Base-by-base conservation (phyloP, 2,888 invertebrate genomes). In the Ochropleura leucogaster region DNA sequence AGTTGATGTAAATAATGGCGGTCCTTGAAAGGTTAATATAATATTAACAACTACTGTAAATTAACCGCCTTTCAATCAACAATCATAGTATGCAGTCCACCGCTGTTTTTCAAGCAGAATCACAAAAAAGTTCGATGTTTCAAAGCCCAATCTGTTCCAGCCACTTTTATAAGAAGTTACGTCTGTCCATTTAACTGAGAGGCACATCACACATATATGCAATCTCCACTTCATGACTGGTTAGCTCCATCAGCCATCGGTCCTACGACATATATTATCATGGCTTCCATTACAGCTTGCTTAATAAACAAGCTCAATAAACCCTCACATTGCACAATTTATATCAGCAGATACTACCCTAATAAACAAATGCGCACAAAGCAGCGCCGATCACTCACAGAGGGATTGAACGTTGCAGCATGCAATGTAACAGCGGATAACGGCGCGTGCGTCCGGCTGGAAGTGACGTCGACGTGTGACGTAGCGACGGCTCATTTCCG, bases 381-480 rank as follows among this genome's bases (percentile, higher is more conserved):
- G 72, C 62, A 63, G 51, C 14, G 16, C 66, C 66, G 66, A 83
- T 85, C 72, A 70, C 78, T 83, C 72, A 82, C 82, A 70, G 74
- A 59, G 85, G 74, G 77, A 68, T 70, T 83, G 72, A 80, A 77
- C 74, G 64, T 63, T 78, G 78, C 82, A 85, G 73, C 72, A 65
- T 72, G 60, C 68, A 66, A 59, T 60, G 69, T 80, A 73, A 65
- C 72, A 67, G 66, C 68, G 71, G 69, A 85, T 85, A 80, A 77
- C 80, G 77, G 77, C 77, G 85, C 85, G 76, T 80, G 85, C 76
- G 85, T 72, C 72, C 79, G 67, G 72, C 62, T 71, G 82, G 78
- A 86, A 86, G 74, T 86, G 87, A 81, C 76, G 86, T 57, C 67
- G 80, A 80, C 69, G 75, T 73, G 68, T 76, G 77, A 78, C 82